Conservation (phyloP, 2,797 vertebrate species). For the Acipenser ruthenus region DNA sequence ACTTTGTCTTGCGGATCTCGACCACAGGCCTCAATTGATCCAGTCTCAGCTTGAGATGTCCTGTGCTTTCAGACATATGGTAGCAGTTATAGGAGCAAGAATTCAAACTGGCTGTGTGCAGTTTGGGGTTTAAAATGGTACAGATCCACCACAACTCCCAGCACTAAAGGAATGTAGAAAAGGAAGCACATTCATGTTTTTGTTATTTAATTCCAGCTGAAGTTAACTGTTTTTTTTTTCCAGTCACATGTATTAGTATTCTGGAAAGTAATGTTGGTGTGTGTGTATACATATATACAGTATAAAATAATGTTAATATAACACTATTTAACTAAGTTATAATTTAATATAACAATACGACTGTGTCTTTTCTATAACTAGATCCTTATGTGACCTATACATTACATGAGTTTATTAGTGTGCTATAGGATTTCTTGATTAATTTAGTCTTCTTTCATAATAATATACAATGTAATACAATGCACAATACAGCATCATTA, state of each 20-base stretch:
- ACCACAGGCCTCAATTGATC: slow-evolving; percentile 6
- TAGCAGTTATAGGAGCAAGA: slow-evolving; percentile 33
- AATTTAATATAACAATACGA: no score
- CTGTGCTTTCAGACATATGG: slow-evolving; percentile 44
- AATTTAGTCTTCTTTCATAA: slow-evolving; percentile 16
- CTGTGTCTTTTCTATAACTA: slow-evolving; percentile 15
- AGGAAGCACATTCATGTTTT: not conserved
- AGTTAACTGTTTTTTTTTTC: not conserved
- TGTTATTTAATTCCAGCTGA: not conserved
- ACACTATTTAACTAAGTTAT: slow-evolving; percentile 30
- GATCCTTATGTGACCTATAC: slow-evolving; percentile 27
- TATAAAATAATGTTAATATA: slow-evolving; percentile 33
- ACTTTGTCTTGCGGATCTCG: slow-evolving; percentile 12
- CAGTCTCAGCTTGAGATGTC: slow-evolving; percentile 30
- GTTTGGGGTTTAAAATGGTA: not conserved
- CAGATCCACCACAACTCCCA: not conserved
- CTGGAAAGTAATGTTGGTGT: slow-evolving; percentile 4
- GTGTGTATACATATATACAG: slow-evolving; percentile 30
- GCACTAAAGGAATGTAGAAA: not conserved
- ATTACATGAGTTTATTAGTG: slow-evolving; percentile 19
- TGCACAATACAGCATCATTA: no score
- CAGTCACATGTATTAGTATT: not conserved
- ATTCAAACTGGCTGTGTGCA: not conserved
- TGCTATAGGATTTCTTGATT: slow-evolving; percentile 23
- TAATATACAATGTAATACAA: not conserved